A percentile compares a stretch with the other conserved stretches of the same genome.
Conservation (phyloP, 2,888 invertebrate species). For the Lordiphosa fenestrarum region DNA sequence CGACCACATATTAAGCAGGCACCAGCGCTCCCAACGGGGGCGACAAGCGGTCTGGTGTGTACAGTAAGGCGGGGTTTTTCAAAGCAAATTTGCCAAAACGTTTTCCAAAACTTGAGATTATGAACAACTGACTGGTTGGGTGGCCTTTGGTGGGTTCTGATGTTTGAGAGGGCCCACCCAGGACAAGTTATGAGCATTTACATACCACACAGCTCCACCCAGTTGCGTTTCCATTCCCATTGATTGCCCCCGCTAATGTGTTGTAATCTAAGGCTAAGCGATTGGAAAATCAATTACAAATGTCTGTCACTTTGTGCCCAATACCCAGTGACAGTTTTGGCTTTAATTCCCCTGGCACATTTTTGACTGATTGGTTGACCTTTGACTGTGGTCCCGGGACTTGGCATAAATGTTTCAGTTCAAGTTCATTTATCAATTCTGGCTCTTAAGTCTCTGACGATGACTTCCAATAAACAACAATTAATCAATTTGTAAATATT, state of each 20-base stretch:
- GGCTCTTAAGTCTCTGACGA: conserved; percentile 19
- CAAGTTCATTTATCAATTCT: conserved; percentile 48
- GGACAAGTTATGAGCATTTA: too few species aligned
- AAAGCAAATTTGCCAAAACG: not conserved
- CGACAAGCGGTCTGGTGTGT: conserved; percentile 37
- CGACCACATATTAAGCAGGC: conserved; percentile 35
- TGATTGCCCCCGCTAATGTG: conserved; percentile 50
- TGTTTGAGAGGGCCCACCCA: too few species aligned
- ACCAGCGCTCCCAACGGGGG: conserved; percentile 6
- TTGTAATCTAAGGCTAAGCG: conserved; percentile 63
- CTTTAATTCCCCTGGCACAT: conserved; percentile 44
- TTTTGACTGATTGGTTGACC: conserved; percentile 42
- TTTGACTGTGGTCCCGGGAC: conserved; percentile 3
- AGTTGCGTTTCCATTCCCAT: too few species aligned
- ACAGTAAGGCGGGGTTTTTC: conserved; percentile 10
- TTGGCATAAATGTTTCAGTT: conserved; percentile 5
- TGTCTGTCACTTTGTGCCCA: conserved; percentile 61
- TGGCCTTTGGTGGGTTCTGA: too few species aligned
- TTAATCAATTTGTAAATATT: conserved; percentile 60
- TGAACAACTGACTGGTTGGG: too few species aligned
- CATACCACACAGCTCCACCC: too few species aligned
- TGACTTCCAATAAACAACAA: conserved; percentile 45
- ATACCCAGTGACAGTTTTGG: conserved; percentile 57
- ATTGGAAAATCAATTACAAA: conserved; percentile 64
- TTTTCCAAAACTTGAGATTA: too few species aligned